phyloP scores from a whole-genome alignment of 2,113 vertebrate species.

The Chrysochloris asiatica region DNA sequence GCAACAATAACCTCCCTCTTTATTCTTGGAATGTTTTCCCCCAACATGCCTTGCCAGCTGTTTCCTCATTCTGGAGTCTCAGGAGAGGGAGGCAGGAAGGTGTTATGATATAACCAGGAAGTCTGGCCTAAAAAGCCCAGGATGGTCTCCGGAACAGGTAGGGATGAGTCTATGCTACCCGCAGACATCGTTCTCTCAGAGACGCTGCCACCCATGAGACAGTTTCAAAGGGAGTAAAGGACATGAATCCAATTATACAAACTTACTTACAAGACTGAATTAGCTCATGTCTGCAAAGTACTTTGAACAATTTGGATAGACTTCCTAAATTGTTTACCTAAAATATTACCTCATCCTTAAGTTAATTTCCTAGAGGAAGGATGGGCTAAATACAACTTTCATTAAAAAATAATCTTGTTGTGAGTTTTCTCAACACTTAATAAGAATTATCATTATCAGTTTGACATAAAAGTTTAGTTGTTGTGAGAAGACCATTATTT shows the following conservation, averaged over 20 bases:
- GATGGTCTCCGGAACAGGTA: background rate
- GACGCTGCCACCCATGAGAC: slow-evolving; percentile 15
- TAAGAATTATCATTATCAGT: background rate
- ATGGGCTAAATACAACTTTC: slow-evolving; percentile 38
- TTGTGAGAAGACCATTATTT: slow-evolving; percentile 18
- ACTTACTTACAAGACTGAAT: slow-evolving; percentile 63
- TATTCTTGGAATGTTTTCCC: slow-evolving; percentile 4
- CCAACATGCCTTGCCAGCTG: background rate
- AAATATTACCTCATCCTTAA: slow-evolving; percentile 70
- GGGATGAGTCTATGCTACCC: background rate
- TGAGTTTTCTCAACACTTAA: slow-evolving; percentile 31
- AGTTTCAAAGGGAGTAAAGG: slow-evolving; percentile 55
- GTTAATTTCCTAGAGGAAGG: slow-evolving; percentile 66
- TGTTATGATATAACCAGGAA: background rate
- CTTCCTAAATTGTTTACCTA: slow-evolving; percentile 68
- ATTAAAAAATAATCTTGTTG: slow-evolving; percentile 58
- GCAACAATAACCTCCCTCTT: background rate
- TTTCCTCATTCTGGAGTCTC: slow-evolving; percentile 41
- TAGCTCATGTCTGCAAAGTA: slow-evolving; percentile 73
- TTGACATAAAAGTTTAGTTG: slow-evolving; percentile 32
- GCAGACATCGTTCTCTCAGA: background rate
- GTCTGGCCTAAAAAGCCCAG: background rate
- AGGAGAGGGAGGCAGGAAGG: background rate
- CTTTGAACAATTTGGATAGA: slow-evolving; percentile 67
- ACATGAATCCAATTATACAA: slow-evolving; percentile 50